Percentiles rank a stretch among this genome's conserved stretches.
Conservation (phyloP, 2,888 invertebrate genomes). For the Agelastica alni region DNA sequence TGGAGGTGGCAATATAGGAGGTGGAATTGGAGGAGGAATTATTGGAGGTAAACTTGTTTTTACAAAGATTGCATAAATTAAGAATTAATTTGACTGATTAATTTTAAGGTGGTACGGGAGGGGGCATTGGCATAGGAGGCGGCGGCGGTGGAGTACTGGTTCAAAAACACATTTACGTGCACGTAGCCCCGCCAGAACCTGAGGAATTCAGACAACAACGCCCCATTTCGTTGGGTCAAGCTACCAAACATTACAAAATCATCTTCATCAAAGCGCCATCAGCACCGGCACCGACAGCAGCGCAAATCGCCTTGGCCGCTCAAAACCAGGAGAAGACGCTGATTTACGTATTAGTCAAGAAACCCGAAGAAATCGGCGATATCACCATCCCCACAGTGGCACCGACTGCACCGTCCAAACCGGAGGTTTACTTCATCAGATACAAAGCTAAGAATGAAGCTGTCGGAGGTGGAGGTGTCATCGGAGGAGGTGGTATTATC, state of each 20-base stretch:
- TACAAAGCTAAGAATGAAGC: constrained; percentile 71
- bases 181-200: constrained; percentile 84
- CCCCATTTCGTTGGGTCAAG: constrained; percentile 68
- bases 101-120: not conserved
- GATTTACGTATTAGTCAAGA: constrained; percentile 86
- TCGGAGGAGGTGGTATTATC: no score
- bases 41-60: constrained; percentile 56
- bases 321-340: constrained; percentile 87
- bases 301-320: constrained; percentile 74
- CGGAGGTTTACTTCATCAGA: constrained; percentile 88
- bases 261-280: constrained; percentile 76
- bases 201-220: constrained; percentile 66
- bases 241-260: constrained; percentile 87
- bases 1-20: constrained; percentile 29
- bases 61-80: no score
- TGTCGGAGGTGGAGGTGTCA: constrained; percentile 38
- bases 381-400: constrained; percentile 78
- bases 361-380: constrained; percentile 73
- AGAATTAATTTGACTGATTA: no score
- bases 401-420: constrained; percentile 84
- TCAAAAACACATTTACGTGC: constrained; percentile 85
- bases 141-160: constrained; percentile 63
- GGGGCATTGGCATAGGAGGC: constrained; percentile 34
- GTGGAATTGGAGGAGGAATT: constrained; percentile 51
- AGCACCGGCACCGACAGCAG: constrained; percentile 71